These are phyloP conservation scores for Ischnus inquisitorius DNA, from an alignment of 2,888 invertebrate species.

Conservation along the genomic window DNA sequence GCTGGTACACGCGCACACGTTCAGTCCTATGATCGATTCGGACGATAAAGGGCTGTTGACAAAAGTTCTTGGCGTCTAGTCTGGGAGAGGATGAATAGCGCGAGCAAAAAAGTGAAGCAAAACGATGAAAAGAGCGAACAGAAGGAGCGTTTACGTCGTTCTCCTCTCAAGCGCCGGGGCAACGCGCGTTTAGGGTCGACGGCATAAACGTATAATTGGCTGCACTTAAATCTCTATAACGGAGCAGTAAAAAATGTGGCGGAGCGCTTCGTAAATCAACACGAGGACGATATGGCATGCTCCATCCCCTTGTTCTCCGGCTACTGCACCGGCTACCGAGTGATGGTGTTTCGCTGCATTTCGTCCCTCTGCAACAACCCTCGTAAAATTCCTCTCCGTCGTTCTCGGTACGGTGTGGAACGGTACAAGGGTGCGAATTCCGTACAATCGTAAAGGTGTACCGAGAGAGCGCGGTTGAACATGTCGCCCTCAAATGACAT, in stretches of 20 bases:
- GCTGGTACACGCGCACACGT: not conserved
- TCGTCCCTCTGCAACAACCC: slow-evolving; percentile 36
- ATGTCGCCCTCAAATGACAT: not conserved
- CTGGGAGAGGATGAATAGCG: slow-evolving; percentile 28
- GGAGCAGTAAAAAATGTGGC: slow-evolving; percentile 83
- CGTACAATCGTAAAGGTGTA: not conserved
- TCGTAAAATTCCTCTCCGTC: slow-evolving; percentile 55
- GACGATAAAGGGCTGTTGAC: slow-evolving; percentile 8
- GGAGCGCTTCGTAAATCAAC: slow-evolving; percentile 83
- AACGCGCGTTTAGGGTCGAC: slow-evolving; percentile 71
- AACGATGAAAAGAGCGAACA: slow-evolving; percentile 45
- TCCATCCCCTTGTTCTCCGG: slow-evolving; percentile 66
- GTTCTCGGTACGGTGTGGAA: slow-evolving; percentile 6
- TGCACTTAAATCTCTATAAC: slow-evolving; percentile 84
- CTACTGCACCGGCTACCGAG: slow-evolving; percentile 53
- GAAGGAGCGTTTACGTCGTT: slow-evolving; percentile 55
- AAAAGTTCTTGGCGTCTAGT: slow-evolving; percentile 20
- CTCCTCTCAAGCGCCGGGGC: slow-evolving; percentile 67
- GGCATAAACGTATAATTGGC: slow-evolving; percentile 84
- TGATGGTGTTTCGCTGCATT: slow-evolving; percentile 59
- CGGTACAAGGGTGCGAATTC: slow-evolving; percentile 20
- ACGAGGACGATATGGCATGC: slow-evolving; percentile 81
- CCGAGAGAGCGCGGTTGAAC: not conserved
- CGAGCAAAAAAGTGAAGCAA: slow-evolving; percentile 39
- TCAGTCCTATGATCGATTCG: not conserved